phyloP scores from a whole-genome alignment of 2,888 invertebrate species.

The Tachina lurida region DNA sequence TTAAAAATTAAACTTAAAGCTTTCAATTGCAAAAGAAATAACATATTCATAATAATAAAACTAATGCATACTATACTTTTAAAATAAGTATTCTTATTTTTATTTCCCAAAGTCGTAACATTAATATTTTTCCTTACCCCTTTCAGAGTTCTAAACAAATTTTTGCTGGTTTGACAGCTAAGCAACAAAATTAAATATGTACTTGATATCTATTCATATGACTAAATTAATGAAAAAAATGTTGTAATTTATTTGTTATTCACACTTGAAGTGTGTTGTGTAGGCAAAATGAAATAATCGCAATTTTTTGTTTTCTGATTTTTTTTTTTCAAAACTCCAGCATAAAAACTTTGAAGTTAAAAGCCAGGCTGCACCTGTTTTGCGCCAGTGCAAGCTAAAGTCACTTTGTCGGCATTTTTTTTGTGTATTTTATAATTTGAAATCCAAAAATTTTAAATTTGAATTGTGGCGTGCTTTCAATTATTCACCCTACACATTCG shows the following conservation, averaged over 20 bases:
- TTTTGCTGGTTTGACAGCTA: conserved; percentile 19
- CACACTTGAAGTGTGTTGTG: conserved; percentile 66
- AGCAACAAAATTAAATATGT: conserved; percentile 19
- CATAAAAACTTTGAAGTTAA: conserved; percentile 9
- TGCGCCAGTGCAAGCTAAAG: not conserved
- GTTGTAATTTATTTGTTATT: conserved; percentile 66
- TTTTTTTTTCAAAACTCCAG: conserved; percentile 19
- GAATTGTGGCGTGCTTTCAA: not conserved
- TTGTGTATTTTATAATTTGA: not conserved
- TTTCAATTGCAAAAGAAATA: not conserved
- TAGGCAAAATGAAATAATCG: conserved; percentile 52
- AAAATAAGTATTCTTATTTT: no score
- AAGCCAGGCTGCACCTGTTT: conserved; percentile 62
- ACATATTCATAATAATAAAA: not conserved
- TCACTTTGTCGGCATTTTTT: conserved; percentile 18
- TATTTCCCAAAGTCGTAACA: conserved; percentile 27
- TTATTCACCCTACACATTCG: no score
- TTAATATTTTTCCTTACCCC: conserved; percentile 29
- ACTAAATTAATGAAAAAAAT: conserved; percentile 38
- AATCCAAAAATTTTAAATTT: conserved; percentile 25
- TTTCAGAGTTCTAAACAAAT: conserved; percentile 16
- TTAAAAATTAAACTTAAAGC: no score
- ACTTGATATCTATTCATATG: conserved; percentile 41
- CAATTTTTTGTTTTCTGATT: conserved; percentile 12
- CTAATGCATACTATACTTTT: no score